phyloP scores from a whole-genome alignment of 1,140 invertebrate genomes.

The Tetramorium simillimum region DNA sequence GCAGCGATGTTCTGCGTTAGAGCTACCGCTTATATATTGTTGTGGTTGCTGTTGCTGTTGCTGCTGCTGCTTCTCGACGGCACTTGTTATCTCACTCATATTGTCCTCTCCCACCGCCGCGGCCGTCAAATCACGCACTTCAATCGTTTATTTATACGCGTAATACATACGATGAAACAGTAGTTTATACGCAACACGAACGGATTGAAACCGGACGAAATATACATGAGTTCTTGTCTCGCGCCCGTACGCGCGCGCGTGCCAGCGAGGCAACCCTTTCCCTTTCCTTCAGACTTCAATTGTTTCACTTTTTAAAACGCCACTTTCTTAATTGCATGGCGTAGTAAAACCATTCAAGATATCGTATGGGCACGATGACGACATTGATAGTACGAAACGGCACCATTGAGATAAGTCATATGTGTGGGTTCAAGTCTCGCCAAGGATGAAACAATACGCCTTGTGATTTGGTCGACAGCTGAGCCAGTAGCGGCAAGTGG shows the following conservation, averaged over 20 bases:
- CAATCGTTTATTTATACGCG: background rate
- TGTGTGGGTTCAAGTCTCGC: background rate
- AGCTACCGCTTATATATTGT: slow-evolving; percentile 77
- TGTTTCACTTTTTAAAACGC: slow-evolving; percentile 11
- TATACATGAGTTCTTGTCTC: background rate
- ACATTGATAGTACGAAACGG: slow-evolving; percentile 31
- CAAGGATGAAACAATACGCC: background rate
- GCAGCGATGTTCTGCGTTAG: slow-evolving; percentile 87
- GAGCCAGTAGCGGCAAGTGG: background rate
- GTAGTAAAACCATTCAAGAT: background rate
- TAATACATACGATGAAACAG: background rate
- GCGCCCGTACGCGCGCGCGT: slow-evolving; percentile 48
- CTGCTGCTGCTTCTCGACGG: slow-evolving; percentile 68
- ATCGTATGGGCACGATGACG: slow-evolving; percentile 45
- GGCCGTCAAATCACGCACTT: slow-evolving; percentile 20
- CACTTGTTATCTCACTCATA: slow-evolving; percentile 84
- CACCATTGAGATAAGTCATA: slow-evolving; percentile 7
- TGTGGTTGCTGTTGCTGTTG: slow-evolving; percentile 70
- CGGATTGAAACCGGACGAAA: background rate
- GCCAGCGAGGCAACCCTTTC: background rate
- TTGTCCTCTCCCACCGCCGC: slow-evolving; percentile 62
- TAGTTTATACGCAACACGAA: background rate
- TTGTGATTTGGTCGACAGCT: background rate
- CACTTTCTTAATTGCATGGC: background rate
- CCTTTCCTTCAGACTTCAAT: background rate